phyloP scores from a whole-genome alignment of 1,140 invertebrate species.

The Scaptomyza hsui region DNA sequence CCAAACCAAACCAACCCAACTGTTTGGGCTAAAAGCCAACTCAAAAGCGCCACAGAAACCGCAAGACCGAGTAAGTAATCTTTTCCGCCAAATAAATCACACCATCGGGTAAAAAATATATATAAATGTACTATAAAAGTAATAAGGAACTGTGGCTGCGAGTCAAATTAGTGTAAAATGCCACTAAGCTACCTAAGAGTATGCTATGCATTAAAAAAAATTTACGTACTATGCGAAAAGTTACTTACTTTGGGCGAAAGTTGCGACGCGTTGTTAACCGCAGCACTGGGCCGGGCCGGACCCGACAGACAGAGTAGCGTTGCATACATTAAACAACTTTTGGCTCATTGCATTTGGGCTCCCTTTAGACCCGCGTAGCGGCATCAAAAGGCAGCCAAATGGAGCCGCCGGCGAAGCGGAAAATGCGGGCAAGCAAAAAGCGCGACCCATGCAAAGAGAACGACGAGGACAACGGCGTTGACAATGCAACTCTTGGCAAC shows the following conservation, averaged over 20 bases:
- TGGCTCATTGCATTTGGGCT: constrained; percentile 81
- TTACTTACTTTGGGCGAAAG: constrained; percentile 73
- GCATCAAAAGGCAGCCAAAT: constrained; percentile 64
- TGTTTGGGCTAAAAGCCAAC: neutral
- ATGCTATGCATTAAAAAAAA: constrained; percentile 77
- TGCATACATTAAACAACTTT: constrained; percentile 84
- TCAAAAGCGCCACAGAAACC: constrained; percentile 47
- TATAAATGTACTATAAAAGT: constrained; percentile 17
- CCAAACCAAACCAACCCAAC: constrained; percentile 51
- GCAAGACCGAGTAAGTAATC: constrained; percentile 76
- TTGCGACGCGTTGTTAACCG: constrained; percentile 79
- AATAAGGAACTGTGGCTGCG: constrained; percentile 47
- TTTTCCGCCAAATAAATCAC: constrained; percentile 84
- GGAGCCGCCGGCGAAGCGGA: constrained; percentile 77
- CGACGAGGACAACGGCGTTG: constrained; percentile 65
- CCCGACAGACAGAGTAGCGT: constrained; percentile 38
- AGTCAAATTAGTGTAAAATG: constrained; percentile 80
- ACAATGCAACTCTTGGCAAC: constrained; percentile 77
- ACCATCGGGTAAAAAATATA: constrained; percentile 61
- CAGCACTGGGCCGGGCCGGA: constrained; percentile 38
- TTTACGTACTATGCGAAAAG: constrained; percentile 79
- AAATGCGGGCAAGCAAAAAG: constrained; percentile 80
- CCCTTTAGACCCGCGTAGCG: constrained; percentile 2
- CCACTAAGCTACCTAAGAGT: constrained; percentile 80
- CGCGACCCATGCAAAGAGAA: constrained; percentile 43